phyloP scores from a whole-genome alignment of 2,888 invertebrate species.

The Pseudoips prasinana region DNA sequence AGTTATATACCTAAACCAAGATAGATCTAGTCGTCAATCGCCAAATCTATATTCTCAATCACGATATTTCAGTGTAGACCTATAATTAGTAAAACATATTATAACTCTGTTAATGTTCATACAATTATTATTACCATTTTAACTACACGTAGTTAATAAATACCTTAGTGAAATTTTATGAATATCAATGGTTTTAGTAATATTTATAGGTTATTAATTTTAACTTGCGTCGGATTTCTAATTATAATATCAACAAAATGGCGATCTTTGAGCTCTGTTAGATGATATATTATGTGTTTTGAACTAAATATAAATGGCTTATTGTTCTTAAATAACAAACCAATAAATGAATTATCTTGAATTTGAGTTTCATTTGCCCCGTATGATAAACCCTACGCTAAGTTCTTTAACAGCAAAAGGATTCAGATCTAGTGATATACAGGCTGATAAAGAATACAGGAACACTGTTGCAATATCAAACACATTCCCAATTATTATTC shows the following conservation, averaged over 20 bases:
- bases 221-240: constrained; percentile 73
- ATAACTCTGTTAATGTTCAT: constrained; percentile 31
- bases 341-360: constrained; percentile 75
- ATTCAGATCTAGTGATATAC: too few species aligned
- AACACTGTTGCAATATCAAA: too few species aligned
- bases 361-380: constrained; percentile 67
- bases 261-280: constrained; percentile 62
- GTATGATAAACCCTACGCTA: too few species aligned
- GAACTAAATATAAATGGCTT: constrained; percentile 71
- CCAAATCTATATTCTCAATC: constrained; percentile 38
- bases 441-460: too few species aligned
- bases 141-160: constrained; percentile 33
- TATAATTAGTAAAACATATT: constrained; percentile 36
- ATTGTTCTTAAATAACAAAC: constrained; percentile 71
- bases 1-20: constrained; percentile 42
- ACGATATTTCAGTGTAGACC: constrained; percentile 43
- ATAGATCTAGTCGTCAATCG: constrained; percentile 30
- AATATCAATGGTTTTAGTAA: constrained; percentile 35
- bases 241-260: constrained; percentile 43
- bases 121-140: constrained; percentile 35
- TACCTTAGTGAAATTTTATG: constrained; percentile 41
- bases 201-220: constrained; percentile 41
- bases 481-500: too few species aligned
- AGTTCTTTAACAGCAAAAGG: too few species aligned
- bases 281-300: constrained; percentile 62